phyloP scores from a whole-genome alignment of 2,888 invertebrate genomes.

The Hemicrepidius hirtus region DNA sequence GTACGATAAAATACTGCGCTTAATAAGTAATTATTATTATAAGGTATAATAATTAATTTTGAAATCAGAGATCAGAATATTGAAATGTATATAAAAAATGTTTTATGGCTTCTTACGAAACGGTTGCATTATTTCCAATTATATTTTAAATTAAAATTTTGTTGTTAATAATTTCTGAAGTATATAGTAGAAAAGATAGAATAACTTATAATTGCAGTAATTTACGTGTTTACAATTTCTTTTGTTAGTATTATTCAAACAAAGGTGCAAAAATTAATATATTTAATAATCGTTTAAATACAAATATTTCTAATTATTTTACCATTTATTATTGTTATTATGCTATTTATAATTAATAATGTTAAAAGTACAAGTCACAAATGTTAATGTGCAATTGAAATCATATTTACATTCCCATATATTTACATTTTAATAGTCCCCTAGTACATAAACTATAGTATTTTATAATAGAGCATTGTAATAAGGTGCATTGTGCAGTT shows the following conservation, averaged over 20 bases:
- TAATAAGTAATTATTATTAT: too few relatives aligned
- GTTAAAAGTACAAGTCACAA: slow-evolving; percentile 1
- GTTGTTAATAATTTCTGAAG: too few relatives aligned
- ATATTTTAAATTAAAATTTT: too few relatives aligned
- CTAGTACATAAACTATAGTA: slow-evolving; percentile 2
- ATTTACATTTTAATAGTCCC: slow-evolving; percentile 11
- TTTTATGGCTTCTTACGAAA: too few relatives aligned
- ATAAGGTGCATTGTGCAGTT: slow-evolving; percentile 5
- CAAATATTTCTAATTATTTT: not conserved
- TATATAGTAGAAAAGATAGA: too few relatives aligned
- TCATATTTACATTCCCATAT: slow-evolving; percentile 6
- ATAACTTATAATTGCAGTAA: too few relatives aligned
- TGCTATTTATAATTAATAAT: not conserved
- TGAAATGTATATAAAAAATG: too few relatives aligned
- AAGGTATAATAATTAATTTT: too few relatives aligned
- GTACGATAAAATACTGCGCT: too few relatives aligned
- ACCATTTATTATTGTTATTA: not conserved
- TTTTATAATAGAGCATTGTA: not conserved
- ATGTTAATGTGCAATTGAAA: slow-evolving; percentile 17
- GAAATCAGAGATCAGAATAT: too few relatives aligned
- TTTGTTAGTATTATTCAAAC: not conserved
- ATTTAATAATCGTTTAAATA: slow-evolving; percentile 15
- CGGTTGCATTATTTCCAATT: too few relatives aligned
- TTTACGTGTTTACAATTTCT: too few relatives aligned
- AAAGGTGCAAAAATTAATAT: not conserved